These are phyloP conservation scores for Stenchaetothrips biformis DNA, from an alignment of 2,888 invertebrate genomes.

Conservation along the genomic window DNA sequence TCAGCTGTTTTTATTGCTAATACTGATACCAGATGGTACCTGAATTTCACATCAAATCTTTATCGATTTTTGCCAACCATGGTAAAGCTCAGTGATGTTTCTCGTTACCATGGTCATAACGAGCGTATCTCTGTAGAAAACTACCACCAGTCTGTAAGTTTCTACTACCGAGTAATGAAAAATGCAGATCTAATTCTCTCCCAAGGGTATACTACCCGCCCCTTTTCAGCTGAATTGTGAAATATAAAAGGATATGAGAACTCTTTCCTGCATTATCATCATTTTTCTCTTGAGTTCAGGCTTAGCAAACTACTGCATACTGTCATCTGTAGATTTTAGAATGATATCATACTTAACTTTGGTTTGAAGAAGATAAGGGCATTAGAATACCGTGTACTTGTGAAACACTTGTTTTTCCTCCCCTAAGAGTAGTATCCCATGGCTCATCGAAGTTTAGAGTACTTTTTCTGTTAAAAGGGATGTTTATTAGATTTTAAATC, in stretches of 20 bases:
- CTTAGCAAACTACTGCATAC: no score
- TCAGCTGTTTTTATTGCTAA: constrained; percentile 44
- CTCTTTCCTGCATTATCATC: no score
- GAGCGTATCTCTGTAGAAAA: constrained; percentile 48
- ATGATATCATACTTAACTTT: no score
- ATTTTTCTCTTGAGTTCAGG: no score
- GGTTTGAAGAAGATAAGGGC: no score
- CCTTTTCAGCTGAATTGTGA: constrained; percentile 10
- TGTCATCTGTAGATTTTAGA: no score
- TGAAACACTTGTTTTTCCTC: no score
- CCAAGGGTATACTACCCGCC: constrained; percentile 33
- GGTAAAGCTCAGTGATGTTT: constrained; percentile 41
- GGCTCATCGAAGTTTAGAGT: no score
- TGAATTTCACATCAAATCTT: constrained; percentile 45
- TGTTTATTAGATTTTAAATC: no score
- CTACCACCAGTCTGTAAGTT: constrained; percentile 48
- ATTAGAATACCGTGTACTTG: no score
- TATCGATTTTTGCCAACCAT: constrained; percentile 48
- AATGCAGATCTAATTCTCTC: constrained; percentile 43
- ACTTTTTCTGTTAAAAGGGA: no score
- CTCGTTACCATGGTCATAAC: constrained; percentile 49
- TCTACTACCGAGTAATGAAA: constrained; percentile 48
- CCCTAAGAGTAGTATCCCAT: no score
- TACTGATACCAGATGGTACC: constrained; percentile 50
- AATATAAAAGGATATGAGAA: background rate